These are phyloP conservation scores for Helicoverpa zea DNA, from an alignment of 1,140 invertebrate genomes.

Conservation along the genomic window DNA sequence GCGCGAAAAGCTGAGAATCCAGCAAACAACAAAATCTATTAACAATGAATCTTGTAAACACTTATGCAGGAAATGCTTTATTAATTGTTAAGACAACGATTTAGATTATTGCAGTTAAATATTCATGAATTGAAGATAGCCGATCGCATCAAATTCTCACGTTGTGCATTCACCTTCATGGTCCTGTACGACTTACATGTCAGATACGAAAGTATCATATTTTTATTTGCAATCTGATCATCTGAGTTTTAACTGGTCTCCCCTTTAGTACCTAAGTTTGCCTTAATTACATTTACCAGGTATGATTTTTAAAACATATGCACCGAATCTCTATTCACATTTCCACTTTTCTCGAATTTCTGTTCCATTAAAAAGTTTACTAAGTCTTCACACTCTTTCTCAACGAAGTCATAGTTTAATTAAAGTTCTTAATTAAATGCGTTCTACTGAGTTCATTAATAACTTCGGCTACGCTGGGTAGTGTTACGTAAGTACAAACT, in stretches of 20 bases:
- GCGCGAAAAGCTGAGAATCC: not conserved
- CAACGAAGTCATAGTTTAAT: not conserved
- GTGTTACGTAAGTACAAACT: constrained; percentile 2
- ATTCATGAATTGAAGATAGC: constrained; percentile 30
- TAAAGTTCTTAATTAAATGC: constrained; percentile 42
- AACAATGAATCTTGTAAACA: not conserved
- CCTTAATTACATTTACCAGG: not conserved
- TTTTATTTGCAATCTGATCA: no score
- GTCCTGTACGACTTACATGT: constrained; percentile 3
- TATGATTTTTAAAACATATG: not conserved
- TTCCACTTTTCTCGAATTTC: not conserved
- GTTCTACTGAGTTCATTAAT: constrained; percentile 30
- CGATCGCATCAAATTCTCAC: constrained; percentile 25
- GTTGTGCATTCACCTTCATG: constrained; percentile 11
- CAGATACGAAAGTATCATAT: not conserved
- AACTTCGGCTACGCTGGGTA: not conserved
- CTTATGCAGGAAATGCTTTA: constrained; percentile 21
- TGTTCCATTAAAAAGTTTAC: not conserved
- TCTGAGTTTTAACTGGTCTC: not conserved
- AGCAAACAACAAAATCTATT: not conserved
- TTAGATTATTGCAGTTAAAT: constrained; percentile 26
- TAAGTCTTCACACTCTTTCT: not conserved
- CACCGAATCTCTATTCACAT: not conserved
- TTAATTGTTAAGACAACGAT: not conserved
- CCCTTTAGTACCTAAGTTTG: not conserved